Evolutionary conservation across 1,140 invertebrate genomes (phyloP).

Genomic region (Tribolium madens): DNA sequence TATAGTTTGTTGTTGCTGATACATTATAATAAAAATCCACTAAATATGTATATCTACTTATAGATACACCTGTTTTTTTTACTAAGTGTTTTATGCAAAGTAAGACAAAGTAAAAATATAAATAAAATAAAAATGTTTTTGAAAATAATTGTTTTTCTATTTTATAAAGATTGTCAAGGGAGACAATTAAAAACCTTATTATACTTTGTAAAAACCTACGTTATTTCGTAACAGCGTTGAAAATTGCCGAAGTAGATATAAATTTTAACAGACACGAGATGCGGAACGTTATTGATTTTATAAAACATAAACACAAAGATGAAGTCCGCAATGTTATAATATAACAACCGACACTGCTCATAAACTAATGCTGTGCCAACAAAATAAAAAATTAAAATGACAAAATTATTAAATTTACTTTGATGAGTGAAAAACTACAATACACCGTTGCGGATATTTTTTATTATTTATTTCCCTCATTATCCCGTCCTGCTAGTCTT

Average conservation of each 20-base stretch:
- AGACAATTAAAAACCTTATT: too few species aligned
- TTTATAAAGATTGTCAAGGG: too few species aligned
- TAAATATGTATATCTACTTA: too few species aligned
- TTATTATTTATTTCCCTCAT: neutral
- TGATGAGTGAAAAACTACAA: neutral
- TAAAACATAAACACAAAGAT: constrained; percentile 21
- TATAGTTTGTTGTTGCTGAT: too few species aligned
- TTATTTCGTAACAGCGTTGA: neutral
- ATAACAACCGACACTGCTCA: constrained; percentile 1
- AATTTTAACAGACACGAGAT: neutral
- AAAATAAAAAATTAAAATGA: neutral
- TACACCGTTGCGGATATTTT: neutral
- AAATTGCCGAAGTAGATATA: neutral
- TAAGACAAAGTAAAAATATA: too few species aligned
- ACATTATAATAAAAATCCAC: too few species aligned
- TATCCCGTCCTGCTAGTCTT: neutral
- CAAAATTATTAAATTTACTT: too few species aligned
- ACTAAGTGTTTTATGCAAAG: too few species aligned
- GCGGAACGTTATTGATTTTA: constrained; percentile 1
- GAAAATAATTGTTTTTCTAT: too few species aligned
- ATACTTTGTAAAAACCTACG: too few species aligned
- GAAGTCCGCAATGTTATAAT: constrained; percentile 5
- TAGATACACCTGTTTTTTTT: too few species aligned
- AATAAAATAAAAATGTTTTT: too few species aligned
- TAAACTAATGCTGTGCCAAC: neutral